A percentile compares a stretch with the other conserved stretches of the same genome.
Conservation (phyloP, 2,888 invertebrate genomes). For the Dione juno region DNA sequence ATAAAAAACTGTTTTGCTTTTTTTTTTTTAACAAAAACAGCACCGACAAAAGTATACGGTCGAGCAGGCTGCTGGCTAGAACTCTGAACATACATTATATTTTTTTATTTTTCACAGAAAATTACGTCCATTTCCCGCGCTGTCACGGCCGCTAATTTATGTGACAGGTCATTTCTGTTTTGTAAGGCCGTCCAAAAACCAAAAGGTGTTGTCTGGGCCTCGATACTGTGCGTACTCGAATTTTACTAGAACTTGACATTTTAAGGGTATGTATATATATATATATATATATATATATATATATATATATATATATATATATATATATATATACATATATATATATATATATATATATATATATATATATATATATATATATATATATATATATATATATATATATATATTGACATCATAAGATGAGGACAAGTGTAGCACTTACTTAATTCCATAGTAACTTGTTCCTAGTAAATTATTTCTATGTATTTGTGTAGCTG, state of each 20-base stretch:
- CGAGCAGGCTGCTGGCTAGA: slow-evolving; percentile 6
- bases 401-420: no score
- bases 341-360: no score
- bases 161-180: slow-evolving; percentile 59
- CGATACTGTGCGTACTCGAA: slow-evolving; percentile 11
- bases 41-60: slow-evolving; percentile 19
- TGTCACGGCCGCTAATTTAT: slow-evolving; percentile 60
- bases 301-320: neutral
- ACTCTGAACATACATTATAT: slow-evolving; percentile 25
- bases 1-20: neutral
- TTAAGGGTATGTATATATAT: no score
- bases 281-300: neutral
- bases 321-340: neutral
- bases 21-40: slow-evolving; percentile 26
- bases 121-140: slow-evolving; percentile 55
- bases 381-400: no score
- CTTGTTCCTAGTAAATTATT: no score
- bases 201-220: slow-evolving; percentile 38
- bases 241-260: neutral
- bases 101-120: slow-evolving; percentile 41
- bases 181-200: slow-evolving; percentile 42
- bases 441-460: no score
- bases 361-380: no score
- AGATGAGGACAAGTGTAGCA: no score
- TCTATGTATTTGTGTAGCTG: no score